Evolutionary conservation across 2,113 vertebrate species (phyloP), one percentile per base, ranked within the genome.

Genomic region (Seriola rivoliana): DNA sequence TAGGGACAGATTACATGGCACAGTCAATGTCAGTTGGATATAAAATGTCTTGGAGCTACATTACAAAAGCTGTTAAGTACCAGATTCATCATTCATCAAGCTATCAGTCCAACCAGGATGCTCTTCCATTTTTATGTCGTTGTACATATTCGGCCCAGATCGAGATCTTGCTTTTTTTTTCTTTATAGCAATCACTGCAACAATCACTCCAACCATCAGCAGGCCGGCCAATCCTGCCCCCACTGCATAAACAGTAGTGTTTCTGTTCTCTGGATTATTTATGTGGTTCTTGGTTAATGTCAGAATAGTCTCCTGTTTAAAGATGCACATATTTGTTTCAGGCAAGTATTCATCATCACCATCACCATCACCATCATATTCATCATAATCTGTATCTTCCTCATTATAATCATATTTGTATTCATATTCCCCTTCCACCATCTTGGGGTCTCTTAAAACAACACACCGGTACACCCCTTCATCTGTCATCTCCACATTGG

Each of bases 391-490:
- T 1, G 0, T 12, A 1, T 32, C 34, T 8, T 77, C 81, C 1
- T 21, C 81, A 3, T 38, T 16, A 7, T 82, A 25, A 10, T 80
- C 29, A 8, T 62, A 70, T 2, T 0, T 0, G 4, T 75, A 57
- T 3, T 75, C 73, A 1, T 63, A 36, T 0, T 68, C 23, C 0
- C 29, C 34, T 1, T 87, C 69, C 32, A 70, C 3, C 0, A 69
- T 66, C 0, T 42, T 21, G 1, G 17, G 0, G 8, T 3, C 25
- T 12, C 16, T 38, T 11, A 91, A 52, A 54, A 91, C 90, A 50
- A 92, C 68, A n/a, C 95, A 95, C 46, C 68, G 67, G 85, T 95
- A 96, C 54, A 14, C 14, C 4, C 88, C 84, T 23, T 1, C 16
- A 40, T 96, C 93, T 4, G 66, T 38, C 21, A 2, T 4, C 5